Base-by-base conservation (phyloP, 2,797 vertebrate species). In the Macropus fuliginosus region DNA sequence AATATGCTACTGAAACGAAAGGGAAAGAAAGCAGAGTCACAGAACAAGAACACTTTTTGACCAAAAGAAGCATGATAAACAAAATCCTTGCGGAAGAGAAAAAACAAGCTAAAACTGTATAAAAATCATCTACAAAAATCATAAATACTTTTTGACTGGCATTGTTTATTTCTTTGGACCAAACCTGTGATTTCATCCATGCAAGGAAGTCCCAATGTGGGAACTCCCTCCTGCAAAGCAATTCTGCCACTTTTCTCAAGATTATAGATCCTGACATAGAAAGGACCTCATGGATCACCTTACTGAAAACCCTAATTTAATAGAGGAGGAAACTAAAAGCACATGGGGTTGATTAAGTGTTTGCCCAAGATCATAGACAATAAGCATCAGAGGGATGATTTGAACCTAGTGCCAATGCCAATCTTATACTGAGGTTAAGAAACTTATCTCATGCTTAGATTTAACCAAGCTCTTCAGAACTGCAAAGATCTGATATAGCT, bases 11-110 rank as follows among this genome's bases (percentile, higher is more conserved):
- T 74, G 10, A 81, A 31, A 6, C 40, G 92, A 95, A 16, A 95
- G 92, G 62, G 95, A 95, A 97, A 59, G 91, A 24, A 91, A 93
- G 40, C 0, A 0, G 54, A 18, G 55, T 94, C 90, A 93, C 29
- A 29, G 50, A 57, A 87, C 29, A 89, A 95, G 62, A 90, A 92
- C 89, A 94, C 87, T 95, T 96, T 96, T 94, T 91, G 92, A 91
- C 21, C 74, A 24, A 81, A 81, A 81, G 74, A 81, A 81, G 9
- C 18, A 81, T 46, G 40, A 46, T 81, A 21, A 81, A 46, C 40
- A 81, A 81, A 81, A 21, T 27, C 40, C 40, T 46, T 27, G 9
- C 6, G 2, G 74, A 81, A 81, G 10, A 27, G 74, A 40, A 46
- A 46, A 46, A 46, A 46, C 18, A 81, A 81, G 40, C 21, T 21